Evolutionary conservation across 2,888 invertebrate species (phyloP), one percentile per base, ranked within the genome.

Genomic region (Artemia sinica): DNA sequence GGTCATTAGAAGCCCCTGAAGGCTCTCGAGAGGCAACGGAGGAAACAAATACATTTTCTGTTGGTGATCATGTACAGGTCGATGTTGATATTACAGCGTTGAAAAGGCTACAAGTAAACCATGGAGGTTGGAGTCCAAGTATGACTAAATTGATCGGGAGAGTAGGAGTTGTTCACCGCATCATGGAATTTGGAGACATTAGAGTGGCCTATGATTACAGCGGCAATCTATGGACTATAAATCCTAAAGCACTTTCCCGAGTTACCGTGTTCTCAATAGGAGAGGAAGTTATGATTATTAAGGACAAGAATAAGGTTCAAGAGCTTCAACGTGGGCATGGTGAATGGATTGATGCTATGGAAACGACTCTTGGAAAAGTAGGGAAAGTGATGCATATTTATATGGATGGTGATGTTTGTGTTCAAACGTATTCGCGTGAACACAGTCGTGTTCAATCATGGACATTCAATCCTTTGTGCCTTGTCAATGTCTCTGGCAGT

Each of bases 41-140:
- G 74, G 78, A 75, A 75, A 80, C 74, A 28, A 74, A 74, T 66
- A 80, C 82, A 51, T 89, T 89, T 77, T 85, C 84, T 72, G 87
- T 89, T 49, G 89, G 90, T 0, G 90, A 91, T 77, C 86, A 87
- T 74, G 90, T 91, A 12, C 84, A 86, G 77, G 88, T 90, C 14
- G 82, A 84, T 71, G 82, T 87, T 66, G 85, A 86, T 73, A 83
- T 86, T 7, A 87, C 87, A 65, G 84, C 84, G 9, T 79, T 91
- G 63, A 87, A 88, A 78, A 81, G 82, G 72, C 83, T 90, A 81
- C 91, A 91, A 76, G 87, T 87, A 74, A 90, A 89, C 0, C 91
- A 91, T 76, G 91, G 91, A n/a, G 91, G 91, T 13, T 91, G 91
- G 91, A 91, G 91, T 80, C 88, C 88, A 65, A 82, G 87, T 68